phyloP scores from a whole-genome alignment of 2,888 invertebrate genomes.

The Alviniconcha strummeri region DNA sequence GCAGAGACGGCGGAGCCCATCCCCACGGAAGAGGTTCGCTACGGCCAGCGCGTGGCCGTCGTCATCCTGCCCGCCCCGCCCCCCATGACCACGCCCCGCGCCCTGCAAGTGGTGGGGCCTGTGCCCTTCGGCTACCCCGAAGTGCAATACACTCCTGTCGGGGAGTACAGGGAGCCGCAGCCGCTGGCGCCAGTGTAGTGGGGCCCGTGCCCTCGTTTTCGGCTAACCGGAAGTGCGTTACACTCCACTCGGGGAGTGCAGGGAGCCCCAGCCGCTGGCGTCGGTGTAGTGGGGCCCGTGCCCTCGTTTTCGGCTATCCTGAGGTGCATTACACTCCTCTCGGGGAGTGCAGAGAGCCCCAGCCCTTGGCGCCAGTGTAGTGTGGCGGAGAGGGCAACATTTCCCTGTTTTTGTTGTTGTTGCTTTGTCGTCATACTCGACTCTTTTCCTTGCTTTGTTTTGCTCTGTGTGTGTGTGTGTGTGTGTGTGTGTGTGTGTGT shows the following conservation, averaged over 20 bases:
- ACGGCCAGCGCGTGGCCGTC: conserved; percentile 64
- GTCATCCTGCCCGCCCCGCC: conserved; percentile 56
- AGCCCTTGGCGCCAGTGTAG: conserved; percentile 9
- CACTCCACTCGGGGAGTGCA: background rate
- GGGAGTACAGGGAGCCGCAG: conserved; percentile 16
- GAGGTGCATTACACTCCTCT: conserved; percentile 32
- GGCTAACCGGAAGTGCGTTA: background rate
- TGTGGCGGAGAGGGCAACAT: background rate
- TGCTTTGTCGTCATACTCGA: background rate
- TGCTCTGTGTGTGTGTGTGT: background rate
- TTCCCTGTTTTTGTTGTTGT: background rate
- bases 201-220: background rate
- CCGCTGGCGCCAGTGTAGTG: conserved; percentile 12
- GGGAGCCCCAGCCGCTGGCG: background rate
- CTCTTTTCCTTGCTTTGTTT: background rate
- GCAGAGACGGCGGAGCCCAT: conserved; percentile 65
- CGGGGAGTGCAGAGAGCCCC: conserved; percentile 21
- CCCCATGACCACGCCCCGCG: conserved; percentile 50
- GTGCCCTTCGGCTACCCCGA: conserved; percentile 57
- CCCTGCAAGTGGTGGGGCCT: conserved; percentile 62
- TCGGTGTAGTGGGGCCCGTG: no score
- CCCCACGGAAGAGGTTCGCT: conserved; percentile 63
- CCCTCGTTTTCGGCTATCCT: conserved; percentile 50
- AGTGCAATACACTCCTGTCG: conserved; percentile 30
- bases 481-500: background rate